Conservation (phyloP, 2,888 invertebrate species). For the Acleris emargana region DNA sequence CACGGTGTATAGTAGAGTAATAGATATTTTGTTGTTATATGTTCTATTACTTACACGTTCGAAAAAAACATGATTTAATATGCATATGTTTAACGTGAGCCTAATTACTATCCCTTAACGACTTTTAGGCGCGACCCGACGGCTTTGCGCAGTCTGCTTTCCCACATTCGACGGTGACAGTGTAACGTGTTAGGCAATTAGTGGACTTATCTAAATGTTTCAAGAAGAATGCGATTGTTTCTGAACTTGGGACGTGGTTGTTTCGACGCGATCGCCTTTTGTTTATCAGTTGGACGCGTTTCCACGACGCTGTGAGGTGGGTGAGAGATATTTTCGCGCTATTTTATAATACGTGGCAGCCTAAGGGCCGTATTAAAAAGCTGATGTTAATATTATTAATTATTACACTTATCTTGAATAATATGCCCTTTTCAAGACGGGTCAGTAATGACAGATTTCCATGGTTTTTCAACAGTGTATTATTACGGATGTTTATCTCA, state of each 20-base stretch:
- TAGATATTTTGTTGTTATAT: too few species aligned
- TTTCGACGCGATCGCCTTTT: slow-evolving; percentile 32
- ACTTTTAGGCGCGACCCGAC: slow-evolving; percentile 28
- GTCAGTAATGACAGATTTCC: too few species aligned
- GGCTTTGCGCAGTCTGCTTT: slow-evolving; percentile 22
- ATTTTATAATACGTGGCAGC: background rate
- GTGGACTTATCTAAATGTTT: slow-evolving; percentile 41
- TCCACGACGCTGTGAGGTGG: slow-evolving; percentile 25
- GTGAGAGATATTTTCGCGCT: slow-evolving; percentile 22
- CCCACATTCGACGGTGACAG: slow-evolving; percentile 47
- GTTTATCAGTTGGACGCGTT: slow-evolving; percentile 34
- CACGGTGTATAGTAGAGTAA: too few species aligned
- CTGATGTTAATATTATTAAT: too few species aligned
- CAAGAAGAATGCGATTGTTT: slow-evolving; percentile 46
- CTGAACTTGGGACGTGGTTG: slow-evolving; percentile 26
- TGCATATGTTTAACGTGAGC: background rate
- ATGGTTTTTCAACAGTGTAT: too few species aligned
- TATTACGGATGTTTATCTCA: too few species aligned
- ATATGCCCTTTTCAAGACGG: too few species aligned
- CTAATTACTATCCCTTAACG: slow-evolving; percentile 41
- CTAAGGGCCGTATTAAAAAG: too few species aligned
- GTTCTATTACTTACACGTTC: too few species aligned
- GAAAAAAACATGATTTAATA: background rate
- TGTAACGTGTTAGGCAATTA: slow-evolving; percentile 59
- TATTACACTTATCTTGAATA: too few species aligned